Percentiles rank a stretch among this genome's conserved stretches.
Evolutionary conservation across 1,140 invertebrate genomes (phyloP).

Genomic region (Coptotermes formosanus): DNA sequence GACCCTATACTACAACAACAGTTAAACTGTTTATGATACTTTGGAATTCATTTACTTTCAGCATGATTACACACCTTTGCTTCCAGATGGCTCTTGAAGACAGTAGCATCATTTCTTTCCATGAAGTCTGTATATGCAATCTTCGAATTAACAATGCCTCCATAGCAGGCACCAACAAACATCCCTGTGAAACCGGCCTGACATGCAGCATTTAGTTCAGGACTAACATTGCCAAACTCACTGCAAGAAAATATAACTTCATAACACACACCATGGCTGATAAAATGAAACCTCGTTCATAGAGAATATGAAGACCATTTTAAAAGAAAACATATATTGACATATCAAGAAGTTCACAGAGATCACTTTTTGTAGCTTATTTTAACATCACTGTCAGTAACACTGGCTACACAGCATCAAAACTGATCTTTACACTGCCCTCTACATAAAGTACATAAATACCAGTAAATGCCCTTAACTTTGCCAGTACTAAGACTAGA

Average conservation of each 20-base stretch:
- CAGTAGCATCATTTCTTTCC: slow-evolving; percentile 68
- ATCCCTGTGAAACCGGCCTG: slow-evolving; percentile 25
- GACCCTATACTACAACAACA: slow-evolving; percentile 28
- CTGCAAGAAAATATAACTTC: slow-evolving; percentile 14
- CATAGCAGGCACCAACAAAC: slow-evolving; percentile 27
- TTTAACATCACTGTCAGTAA: no score
- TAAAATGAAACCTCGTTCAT: no score
- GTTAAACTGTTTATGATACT: slow-evolving; percentile 17
- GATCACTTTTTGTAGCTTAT: no score
- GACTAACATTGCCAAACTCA: slow-evolving; percentile 22
- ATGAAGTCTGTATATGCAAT: slow-evolving; percentile 58
- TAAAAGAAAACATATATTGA: no score
- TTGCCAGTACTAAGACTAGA: no score
- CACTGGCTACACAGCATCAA: no score
- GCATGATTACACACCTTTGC: slow-evolving; percentile 58
- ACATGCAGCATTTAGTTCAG: slow-evolving; percentile 25
- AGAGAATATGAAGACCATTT: no score
- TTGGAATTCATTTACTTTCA: slow-evolving; percentile 1
- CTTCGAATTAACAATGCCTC: slow-evolving; percentile 23
- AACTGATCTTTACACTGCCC: no score
- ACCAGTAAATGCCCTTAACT: no score
- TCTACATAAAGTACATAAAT: no score
- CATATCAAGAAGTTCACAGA: no score
- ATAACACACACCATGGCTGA: no score
- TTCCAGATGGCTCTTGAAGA: slow-evolving; percentile 62